These are phyloP conservation scores for Trichogramma pretiosum DNA, from an alignment of 1,140 invertebrate genomes.

Conservation along the genomic window DNA sequence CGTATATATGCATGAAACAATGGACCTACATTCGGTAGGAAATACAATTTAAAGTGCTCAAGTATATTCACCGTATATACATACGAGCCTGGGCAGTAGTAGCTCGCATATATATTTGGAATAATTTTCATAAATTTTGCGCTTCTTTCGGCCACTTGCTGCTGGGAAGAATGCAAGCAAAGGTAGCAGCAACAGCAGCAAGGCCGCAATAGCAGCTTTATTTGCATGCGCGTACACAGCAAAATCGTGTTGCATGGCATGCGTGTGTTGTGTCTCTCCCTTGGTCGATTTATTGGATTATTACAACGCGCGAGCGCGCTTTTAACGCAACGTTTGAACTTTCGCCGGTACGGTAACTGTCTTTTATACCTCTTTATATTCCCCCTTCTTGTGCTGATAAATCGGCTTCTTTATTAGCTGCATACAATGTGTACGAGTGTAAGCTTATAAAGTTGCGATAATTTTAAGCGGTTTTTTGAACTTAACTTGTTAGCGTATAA, in stretches of 20 bases:
- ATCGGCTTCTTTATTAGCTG: background rate
- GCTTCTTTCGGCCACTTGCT: conserved; percentile 12
- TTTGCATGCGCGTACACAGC: background rate
- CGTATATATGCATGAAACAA: no score
- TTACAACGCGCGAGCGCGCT: background rate
- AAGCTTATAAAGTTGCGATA: no score
- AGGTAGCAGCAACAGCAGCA: conserved; percentile 15
- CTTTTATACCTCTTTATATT: no score
- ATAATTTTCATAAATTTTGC: conserved; percentile 43
- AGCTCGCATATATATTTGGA: no score
- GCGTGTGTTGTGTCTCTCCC: background rate
- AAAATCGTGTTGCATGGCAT: background rate
- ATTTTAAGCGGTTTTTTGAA: no score
- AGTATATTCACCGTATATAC: conserved; percentile 19
- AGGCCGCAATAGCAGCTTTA: background rate
- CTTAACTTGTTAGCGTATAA: no score
- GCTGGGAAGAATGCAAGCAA: conserved; percentile 28
- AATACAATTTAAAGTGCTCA: no score
- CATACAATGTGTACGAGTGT: no score
- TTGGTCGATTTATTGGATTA: conserved; percentile 24
- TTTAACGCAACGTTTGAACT: conserved; percentile 3
- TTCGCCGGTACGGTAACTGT: conserved; percentile 6
- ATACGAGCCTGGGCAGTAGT: no score
- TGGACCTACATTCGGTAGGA: no score
- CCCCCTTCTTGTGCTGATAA: no score